Evolutionary conservation across 2,113 vertebrate species (phyloP).

Genomic region (Mirounga angustirostris): DNA sequence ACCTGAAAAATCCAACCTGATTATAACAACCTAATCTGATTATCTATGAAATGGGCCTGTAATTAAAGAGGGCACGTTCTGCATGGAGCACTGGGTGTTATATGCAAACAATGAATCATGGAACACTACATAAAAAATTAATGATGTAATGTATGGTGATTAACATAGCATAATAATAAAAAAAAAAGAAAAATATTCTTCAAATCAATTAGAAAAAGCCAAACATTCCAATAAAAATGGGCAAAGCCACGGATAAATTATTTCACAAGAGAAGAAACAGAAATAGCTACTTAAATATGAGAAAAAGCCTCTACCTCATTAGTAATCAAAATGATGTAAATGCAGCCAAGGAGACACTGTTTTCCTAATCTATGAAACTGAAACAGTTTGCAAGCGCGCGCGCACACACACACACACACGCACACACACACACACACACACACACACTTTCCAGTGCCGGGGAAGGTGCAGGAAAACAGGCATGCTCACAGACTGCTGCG

Average conservation of each 20-base stretch:
- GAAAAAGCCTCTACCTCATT: not conserved
- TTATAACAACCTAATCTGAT: not conserved
- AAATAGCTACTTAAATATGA: not conserved
- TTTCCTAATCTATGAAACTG: not conserved
- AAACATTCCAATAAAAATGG: not conserved
- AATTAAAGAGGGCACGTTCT: not conserved
- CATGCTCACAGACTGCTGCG: not conserved
- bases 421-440: too few species aligned
- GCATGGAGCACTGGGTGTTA: too few species aligned
- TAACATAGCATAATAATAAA: too few species aligned
- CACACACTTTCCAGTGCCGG: not conserved
- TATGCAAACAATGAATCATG: too few species aligned
- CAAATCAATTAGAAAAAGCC: constrained; percentile 31
- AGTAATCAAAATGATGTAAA: not conserved
- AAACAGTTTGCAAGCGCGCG: not conserved
- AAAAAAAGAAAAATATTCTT: constrained; percentile 27
- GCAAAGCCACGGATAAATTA: not conserved
- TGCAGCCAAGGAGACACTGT: not conserved
- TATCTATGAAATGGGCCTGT: not conserved
- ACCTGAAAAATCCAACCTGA: constrained; percentile 55
- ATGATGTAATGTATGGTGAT: too few species aligned
- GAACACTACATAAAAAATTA: too few species aligned
- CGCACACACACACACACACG: not conserved
- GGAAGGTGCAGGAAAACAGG: not conserved
- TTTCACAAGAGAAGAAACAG: constrained; percentile 9